Evolutionary conservation across 2,888 invertebrate genomes (phyloP).

Genomic region (Drosophila neonasuta): DNA sequence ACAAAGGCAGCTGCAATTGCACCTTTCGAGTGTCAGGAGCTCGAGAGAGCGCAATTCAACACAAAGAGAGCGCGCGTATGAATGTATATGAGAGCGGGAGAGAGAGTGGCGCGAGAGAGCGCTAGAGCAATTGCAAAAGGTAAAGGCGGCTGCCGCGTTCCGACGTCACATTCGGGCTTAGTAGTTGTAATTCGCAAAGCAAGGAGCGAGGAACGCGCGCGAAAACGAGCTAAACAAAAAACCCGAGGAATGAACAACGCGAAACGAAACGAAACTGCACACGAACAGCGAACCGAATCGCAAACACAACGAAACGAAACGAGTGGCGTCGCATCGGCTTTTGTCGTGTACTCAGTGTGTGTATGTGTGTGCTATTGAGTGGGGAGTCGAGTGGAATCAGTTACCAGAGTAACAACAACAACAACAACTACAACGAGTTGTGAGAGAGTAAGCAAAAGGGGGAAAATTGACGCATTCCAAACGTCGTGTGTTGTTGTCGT

Average conservation of each 20-base stretch:
- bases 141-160: conserved; percentile 48
- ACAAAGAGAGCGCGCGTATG: conserved; percentile 22
- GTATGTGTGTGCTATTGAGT: neutral
- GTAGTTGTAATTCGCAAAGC: conserved; percentile 77
- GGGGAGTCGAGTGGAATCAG: conserved; percentile 36
- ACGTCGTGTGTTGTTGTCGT: conserved; percentile 44
- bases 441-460: conserved; percentile 22
- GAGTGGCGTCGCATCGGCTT: conserved; percentile 34
- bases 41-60: conserved; percentile 14
- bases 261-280: conserved; percentile 14
- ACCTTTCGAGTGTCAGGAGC: conserved; percentile 63
- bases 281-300: conserved; percentile 3
- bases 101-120: conserved; percentile 26
- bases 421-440: neutral
- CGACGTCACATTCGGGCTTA: conserved; percentile 69
- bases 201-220: conserved; percentile 74
- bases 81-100: conserved; percentile 25
- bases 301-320: conserved; percentile 18
- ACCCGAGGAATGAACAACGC: conserved; percentile 22
- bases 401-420: conserved; percentile 54
- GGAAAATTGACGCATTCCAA: conserved; percentile 72
- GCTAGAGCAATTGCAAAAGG: conserved; percentile 27
- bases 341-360: neutral
- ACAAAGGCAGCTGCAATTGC: conserved; percentile 78
- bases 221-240: conserved; percentile 59